Base-by-base conservation (phyloP, 2,113 vertebrate genomes). In the Eudyptes chrysolophus region DNA sequence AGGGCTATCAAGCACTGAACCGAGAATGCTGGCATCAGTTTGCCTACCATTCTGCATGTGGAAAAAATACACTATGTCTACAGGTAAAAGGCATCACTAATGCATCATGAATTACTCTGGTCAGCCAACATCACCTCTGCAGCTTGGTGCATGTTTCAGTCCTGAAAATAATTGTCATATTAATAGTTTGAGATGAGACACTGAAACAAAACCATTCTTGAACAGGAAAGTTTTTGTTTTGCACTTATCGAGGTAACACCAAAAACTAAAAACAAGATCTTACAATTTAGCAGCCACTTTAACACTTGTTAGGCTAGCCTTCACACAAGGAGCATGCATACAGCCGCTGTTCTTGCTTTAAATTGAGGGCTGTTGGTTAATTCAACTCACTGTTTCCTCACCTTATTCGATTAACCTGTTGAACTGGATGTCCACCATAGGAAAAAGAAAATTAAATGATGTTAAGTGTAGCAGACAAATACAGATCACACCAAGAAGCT, bases 401-500 rank as follows among this genome's bases (percentile, higher is more conserved):
- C 76, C 74, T 95, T 97, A 95, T 64, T 89, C 17, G 20, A 95
- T 65, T 83, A 97, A 97, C 94, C 78, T 94, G 92, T 40, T 96
- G 96, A 97, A 96, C 17, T 96, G 88, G 77, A 96, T 78, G 84
- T 98, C 92, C 97, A 98, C 89, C 90, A 84, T 81, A 96, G 92
- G 87, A 97, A 98, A 96, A 98, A 91, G 70, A 95, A 97, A 98
- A 96, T 94, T 91, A 96, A 98, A 97, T 42, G 96, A 97, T 94
- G 93, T 98, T 96, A 97, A 97, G 97, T 97, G 98, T 97, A 98
- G 98, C 94, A 97, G 97, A 96, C 96, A 93, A 96, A 90, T 92
- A 98, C 97, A 98, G 97, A 98, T 97, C 97, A 98, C 96, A 98
- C 97, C 98, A 98, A 97, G 97, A 98, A 98, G 98, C 97, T 98